A percentile compares a stretch with the other conserved stretches of the same genome.
Evolutionary conservation across 2,888 invertebrate genomes (phyloP).

Genomic region (Plebejus melissa): DNA sequence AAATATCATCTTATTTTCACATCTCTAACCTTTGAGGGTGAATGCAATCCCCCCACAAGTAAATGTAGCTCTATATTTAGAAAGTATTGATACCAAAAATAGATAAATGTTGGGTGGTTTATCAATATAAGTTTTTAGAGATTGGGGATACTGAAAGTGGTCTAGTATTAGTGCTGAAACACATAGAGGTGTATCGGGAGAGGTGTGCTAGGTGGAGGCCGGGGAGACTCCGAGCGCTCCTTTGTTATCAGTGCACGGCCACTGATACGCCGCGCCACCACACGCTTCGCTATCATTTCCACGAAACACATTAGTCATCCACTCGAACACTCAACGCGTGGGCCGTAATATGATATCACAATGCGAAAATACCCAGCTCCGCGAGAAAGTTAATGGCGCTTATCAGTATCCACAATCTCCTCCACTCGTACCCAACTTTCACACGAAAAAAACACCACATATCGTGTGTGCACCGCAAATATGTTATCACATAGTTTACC

Average conservation of each 20-base stretch:
- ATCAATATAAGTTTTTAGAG: conserved; percentile 45
- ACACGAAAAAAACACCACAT: conserved; percentile 71
- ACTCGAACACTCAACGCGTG: conserved; percentile 73
- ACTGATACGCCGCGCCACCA: conserved; percentile 60
- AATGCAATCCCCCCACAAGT: conserved; percentile 61
- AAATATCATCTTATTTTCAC: conserved; percentile 34
- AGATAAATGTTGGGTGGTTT: conserved; percentile 47
- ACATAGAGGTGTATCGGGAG: conserved; percentile 29
- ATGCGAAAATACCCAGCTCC: conserved; percentile 80
- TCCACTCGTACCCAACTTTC: conserved; percentile 77
- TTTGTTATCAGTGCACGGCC: conserved; percentile 71
- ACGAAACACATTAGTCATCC: conserved; percentile 78
- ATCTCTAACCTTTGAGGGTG: conserved; percentile 46
- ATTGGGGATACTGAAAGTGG: conserved; percentile 13
- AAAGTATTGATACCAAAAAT: conserved; percentile 74
- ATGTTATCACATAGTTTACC: conserved; percentile 77
- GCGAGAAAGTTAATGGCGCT: conserved; percentile 81
- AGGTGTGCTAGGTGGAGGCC: conserved; percentile 30
- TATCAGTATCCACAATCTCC: conserved; percentile 79
- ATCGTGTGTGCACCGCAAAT: conserved; percentile 45
- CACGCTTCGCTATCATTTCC: conserved; percentile 73
- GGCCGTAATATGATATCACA: conserved; percentile 81
- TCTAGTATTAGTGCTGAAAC: conserved; percentile 2
- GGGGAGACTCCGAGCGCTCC: conserved; percentile 52
- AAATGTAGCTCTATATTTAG: conserved; percentile 72